These are phyloP conservation scores for Pteria penguin DNA, from an alignment of 2,888 invertebrate species.

Conservation along the genomic window DNA sequence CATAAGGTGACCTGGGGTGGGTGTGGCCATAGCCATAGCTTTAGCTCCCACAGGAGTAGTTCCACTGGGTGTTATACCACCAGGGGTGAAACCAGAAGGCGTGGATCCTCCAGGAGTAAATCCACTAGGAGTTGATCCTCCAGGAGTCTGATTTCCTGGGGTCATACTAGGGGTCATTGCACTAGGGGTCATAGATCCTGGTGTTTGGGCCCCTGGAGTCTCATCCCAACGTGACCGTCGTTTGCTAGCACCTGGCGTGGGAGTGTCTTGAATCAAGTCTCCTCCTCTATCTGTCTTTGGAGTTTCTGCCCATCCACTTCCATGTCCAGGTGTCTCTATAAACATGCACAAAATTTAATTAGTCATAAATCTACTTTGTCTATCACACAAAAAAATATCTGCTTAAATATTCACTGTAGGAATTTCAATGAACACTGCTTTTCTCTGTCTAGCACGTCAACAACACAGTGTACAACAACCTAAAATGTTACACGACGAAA, in stretches of 20 bases:
- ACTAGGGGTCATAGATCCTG: slow-evolving; percentile 83
- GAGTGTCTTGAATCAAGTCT: slow-evolving; percentile 89
- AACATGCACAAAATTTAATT: no score
- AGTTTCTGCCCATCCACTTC: slow-evolving; percentile 99
- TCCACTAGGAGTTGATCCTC: slow-evolving; percentile 76
- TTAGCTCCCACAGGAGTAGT: slow-evolving; percentile 85
- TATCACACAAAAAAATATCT: no score
- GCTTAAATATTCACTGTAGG: no score
- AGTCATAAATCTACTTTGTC: no score
- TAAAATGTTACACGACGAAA: no score
- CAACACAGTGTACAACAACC: no score
- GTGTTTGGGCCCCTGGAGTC: slow-evolving; percentile 86
- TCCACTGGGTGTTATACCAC: slow-evolving; percentile 79
- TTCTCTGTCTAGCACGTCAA: no score
- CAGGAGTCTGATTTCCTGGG: slow-evolving; percentile 73
- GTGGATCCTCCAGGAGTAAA: slow-evolving; percentile 80
- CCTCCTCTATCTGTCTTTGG: slow-evolving; percentile 93
- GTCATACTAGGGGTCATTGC: slow-evolving; percentile 79
- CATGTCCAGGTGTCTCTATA: slow-evolving; percentile 95
- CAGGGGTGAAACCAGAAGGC: slow-evolving; percentile 79
- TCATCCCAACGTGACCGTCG: slow-evolving; percentile 99
- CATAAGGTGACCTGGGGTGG: slow-evolving; percentile 95
- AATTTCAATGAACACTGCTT: no score
- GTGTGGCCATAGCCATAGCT: slow-evolving; percentile 99
- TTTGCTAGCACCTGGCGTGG: slow-evolving; percentile 96